A percentile compares a stretch with the other conserved stretches of the same genome.
phyloP scores from a whole-genome alignment of 1,140 invertebrate genomes.

The Ericerus pela region DNA sequence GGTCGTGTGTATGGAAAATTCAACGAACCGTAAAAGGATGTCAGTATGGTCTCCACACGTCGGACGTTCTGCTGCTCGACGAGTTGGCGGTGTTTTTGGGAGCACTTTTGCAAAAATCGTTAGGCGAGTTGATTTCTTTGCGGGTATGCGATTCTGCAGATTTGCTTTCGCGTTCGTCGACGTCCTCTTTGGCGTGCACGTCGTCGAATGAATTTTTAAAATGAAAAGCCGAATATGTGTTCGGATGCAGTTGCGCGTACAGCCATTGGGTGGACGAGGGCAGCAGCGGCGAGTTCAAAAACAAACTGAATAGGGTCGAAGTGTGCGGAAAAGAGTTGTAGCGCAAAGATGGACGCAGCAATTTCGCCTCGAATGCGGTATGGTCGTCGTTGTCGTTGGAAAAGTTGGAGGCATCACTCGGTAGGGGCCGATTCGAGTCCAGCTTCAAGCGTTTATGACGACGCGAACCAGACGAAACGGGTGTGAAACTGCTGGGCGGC shows the following conservation, averaged over 20 bases:
- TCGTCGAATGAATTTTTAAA: conserved; percentile 16
- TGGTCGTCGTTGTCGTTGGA: not conserved
- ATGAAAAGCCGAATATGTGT: conserved; percentile 18
- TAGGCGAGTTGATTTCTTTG: not conserved
- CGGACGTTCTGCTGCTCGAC: conserved; percentile 16
- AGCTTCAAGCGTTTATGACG: not conserved
- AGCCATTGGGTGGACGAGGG: conserved; percentile 57
- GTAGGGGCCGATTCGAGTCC: not conserved
- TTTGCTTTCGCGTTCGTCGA: not conserved
- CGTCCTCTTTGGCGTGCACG: conserved; percentile 19
- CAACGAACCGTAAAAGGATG: too few species aligned
- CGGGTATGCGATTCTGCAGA: not conserved
- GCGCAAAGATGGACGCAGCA: not conserved
- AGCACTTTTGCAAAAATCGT: not conserved
- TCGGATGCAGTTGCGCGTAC: conserved; percentile 48
- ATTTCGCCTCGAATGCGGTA: too few species aligned
- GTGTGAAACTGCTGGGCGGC: conserved; percentile 2
- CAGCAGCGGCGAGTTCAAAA: conserved; percentile 49
- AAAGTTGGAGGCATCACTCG: not conserved
- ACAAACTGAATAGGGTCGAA: conserved; percentile 34
- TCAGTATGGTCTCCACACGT: conserved; percentile 23
- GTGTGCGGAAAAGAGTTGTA: conserved; percentile 31
- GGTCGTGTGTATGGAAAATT: too few species aligned
- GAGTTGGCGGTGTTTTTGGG: conserved; percentile 1
- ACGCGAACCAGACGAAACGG: not conserved